Percentiles rank a stretch among this genome's conserved stretches.
Conservation (phyloP, 2,888 invertebrate genomes). For the Chrysolina americana region DNA sequence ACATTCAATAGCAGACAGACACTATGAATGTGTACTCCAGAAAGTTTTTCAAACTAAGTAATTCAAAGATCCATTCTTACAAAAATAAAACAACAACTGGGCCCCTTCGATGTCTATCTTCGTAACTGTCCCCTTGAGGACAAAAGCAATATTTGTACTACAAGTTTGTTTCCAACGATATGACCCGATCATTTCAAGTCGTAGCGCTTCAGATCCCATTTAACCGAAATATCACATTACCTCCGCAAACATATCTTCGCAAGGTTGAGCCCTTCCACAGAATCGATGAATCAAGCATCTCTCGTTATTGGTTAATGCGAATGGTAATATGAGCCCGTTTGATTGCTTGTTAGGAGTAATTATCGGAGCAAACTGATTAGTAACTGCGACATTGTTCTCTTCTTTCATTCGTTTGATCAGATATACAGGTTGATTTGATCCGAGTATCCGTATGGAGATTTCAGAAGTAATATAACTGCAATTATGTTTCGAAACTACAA, state of each 20-base stretch:
- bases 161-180: not conserved
- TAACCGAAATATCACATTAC: conserved; percentile 15
- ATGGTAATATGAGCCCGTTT: conserved; percentile 5
- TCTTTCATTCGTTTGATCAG: not conserved
- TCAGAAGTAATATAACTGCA: too few relatives aligned
- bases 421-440: too few relatives aligned
- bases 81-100: not conserved
- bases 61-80: too few relatives aligned
- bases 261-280: not conserved
- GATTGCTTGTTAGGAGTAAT: not conserved
- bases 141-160: conserved; percentile 2
- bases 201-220: not conserved
- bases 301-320: conserved; percentile 16
- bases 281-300: conserved; percentile 20
- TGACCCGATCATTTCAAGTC: not conserved
- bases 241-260: conserved; percentile 15
- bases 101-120: not conserved
- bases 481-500: too few relatives aligned
- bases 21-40: too few relatives aligned
- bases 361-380: not conserved
- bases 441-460: too few relatives aligned
- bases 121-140: not conserved
- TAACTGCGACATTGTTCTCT: conserved; percentile 2
- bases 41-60: too few relatives aligned
- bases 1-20: too few relatives aligned